phyloP scores from a whole-genome alignment of 1,140 invertebrate genomes.

The Drosophila tristis region DNA sequence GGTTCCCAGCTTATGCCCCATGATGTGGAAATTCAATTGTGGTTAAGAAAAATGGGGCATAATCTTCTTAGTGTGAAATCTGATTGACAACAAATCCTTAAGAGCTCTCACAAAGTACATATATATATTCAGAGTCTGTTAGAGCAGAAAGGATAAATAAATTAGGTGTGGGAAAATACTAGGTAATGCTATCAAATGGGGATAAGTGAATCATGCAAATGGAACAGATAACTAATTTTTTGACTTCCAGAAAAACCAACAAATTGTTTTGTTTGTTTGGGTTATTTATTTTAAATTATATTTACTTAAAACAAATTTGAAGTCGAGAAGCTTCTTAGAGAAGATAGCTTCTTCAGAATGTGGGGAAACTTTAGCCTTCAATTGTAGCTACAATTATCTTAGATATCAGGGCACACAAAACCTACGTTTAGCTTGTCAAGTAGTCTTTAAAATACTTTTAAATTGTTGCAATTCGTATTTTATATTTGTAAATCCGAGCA shows the following conservation, averaged over 20 bases:
- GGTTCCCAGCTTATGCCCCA: slow-evolving; percentile 24
- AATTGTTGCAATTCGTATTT: slow-evolving; percentile 55
- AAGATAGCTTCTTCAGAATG: too few relatives aligned
- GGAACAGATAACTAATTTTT: neutral
- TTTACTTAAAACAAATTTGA: too few relatives aligned
- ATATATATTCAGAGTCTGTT: slow-evolving; percentile 16
- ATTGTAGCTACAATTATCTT: too few relatives aligned
- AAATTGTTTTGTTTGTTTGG: too few relatives aligned
- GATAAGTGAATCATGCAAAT: neutral
- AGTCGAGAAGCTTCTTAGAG: too few relatives aligned
- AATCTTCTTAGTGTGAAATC: slow-evolving; percentile 24
- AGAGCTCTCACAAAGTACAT: slow-evolving; percentile 8
- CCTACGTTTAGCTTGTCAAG: slow-evolving; percentile 11
- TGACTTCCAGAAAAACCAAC: neutral
- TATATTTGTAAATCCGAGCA: slow-evolving; percentile 9
- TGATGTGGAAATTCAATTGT: slow-evolving; percentile 60
- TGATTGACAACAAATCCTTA: slow-evolving; percentile 45
- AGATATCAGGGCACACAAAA: neutral
- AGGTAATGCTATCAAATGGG: slow-evolving; percentile 6
- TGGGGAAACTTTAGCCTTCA: too few relatives aligned
- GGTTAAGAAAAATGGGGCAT: slow-evolving; percentile 12
- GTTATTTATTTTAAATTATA: too few relatives aligned
- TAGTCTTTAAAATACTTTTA: slow-evolving; percentile 22
- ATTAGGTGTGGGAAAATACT: too few relatives aligned
- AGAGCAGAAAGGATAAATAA: slow-evolving; percentile 4